Evolutionary conservation across 2,888 invertebrate genomes (phyloP).

Genomic region (Thelaira solivaga): DNA sequence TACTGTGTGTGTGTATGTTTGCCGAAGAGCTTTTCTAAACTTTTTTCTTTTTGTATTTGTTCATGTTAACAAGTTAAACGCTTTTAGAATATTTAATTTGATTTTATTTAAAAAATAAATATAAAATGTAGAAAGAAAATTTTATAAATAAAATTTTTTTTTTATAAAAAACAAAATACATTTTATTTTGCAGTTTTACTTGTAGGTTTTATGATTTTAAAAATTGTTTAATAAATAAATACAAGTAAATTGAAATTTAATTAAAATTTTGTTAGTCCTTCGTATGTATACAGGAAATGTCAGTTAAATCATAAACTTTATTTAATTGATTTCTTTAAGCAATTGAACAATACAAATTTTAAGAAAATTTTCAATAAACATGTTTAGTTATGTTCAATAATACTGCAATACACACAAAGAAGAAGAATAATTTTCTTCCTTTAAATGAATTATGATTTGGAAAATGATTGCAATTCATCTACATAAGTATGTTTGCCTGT

Average conservation of each 20-base stretch:
- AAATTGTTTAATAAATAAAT: too few species aligned
- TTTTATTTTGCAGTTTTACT: not conserved
- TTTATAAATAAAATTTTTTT: not conserved
- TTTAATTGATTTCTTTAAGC: constrained; percentile 43
- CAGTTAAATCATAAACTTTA: constrained; percentile 23
- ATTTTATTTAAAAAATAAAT: too few species aligned
- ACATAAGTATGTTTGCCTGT: too few species aligned
- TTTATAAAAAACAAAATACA: not conserved
- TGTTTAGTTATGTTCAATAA: constrained; percentile 7
- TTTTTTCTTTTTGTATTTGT: constrained; percentile 28
- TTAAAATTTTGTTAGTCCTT: too few species aligned
- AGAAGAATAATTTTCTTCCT: too few species aligned
- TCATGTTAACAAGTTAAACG: constrained; percentile 53
- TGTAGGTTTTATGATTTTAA: too few species aligned
- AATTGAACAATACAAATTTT: constrained; percentile 13
- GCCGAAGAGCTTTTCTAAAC: not conserved
- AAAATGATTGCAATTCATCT: too few species aligned
- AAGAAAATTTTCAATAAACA: not conserved
- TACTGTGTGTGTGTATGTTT: too few species aligned
- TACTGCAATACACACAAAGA: not conserved
- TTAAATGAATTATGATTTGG: too few species aligned
- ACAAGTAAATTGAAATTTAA: too few species aligned
- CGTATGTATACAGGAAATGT: not conserved
- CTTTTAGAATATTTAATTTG: constrained; percentile 59
- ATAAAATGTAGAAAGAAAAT: not conserved